A percentile compares a stretch with the other conserved stretches of the same genome.
Evolutionary conservation across 1,140 invertebrate genomes (phyloP).

Genomic region (Ruditapes philippinarum): DNA sequence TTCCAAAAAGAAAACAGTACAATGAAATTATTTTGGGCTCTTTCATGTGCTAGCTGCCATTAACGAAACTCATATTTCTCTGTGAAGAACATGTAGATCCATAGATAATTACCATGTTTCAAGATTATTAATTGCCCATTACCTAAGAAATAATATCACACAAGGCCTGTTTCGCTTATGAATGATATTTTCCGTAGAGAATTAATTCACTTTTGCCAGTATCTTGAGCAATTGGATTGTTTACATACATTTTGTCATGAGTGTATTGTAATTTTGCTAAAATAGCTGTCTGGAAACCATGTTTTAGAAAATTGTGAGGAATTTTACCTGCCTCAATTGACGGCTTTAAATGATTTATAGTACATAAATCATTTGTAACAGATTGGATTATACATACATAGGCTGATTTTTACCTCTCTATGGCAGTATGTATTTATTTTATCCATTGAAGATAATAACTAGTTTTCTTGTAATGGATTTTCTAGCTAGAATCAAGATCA

Average conservation of each 20-base stretch:
- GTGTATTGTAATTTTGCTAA: neutral
- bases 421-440: neutral
- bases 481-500: too few species aligned
- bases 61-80: neutral
- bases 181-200: neutral
- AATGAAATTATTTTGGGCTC: neutral
- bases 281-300: neutral
- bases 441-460: too few species aligned
- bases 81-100: constrained; percentile 14
- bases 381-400: constrained; percentile 15
- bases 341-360: neutral
- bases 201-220: neutral
- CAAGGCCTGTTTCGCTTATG: neutral
- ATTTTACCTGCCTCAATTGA: constrained; percentile 1
- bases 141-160: neutral
- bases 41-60: constrained; percentile 9
- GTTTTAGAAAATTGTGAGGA: constrained; percentile 24
- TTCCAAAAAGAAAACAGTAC: neutral
- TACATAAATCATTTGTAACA: neutral
- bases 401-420: neutral
- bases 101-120: constrained; percentile 11
- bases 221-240: neutral
- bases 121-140: constrained; percentile 24
- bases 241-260: constrained; percentile 5
- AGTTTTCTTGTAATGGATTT: too few species aligned